Evolutionary conservation across 2,888 invertebrate species (phyloP).

Genomic region (Drosophila greeni): DNA sequence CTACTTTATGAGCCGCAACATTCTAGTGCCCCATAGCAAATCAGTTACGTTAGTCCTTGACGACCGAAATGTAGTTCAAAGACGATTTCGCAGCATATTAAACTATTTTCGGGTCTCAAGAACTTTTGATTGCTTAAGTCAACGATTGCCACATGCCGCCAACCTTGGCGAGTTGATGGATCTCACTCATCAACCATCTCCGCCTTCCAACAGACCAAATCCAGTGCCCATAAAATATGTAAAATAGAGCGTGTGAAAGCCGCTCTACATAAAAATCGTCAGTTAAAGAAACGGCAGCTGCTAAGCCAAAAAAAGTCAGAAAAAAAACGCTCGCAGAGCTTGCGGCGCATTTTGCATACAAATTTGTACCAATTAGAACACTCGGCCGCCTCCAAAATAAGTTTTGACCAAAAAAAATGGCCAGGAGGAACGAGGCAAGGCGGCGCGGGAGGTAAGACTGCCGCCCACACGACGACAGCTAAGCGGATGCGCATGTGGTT

Average conservation of each 20-base stretch:
- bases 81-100: background rate
- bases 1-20: too few relatives aligned
- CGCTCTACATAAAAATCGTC: constrained; percentile 42
- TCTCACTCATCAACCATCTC: constrained; percentile 31
- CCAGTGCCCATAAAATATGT: constrained; percentile 48
- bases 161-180: constrained; percentile 30
- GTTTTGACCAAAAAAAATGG: constrained; percentile 51
- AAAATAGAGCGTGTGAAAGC: constrained; percentile 71
- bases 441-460: constrained; percentile 7
- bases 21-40: background rate
- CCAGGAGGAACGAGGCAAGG: constrained; percentile 2
- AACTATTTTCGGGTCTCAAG: constrained; percentile 26
- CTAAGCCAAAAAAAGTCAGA: constrained; percentile 7
- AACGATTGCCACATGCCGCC: constrained; percentile 25
- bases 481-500: constrained; percentile 54
- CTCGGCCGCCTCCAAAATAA: constrained; percentile 39
- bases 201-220: constrained; percentile 32
- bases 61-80: constrained; percentile 1
- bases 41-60: background rate
- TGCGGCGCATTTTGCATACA: constrained; percentile 64
- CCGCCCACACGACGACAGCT: constrained; percentile 59
- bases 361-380: constrained; percentile 66
- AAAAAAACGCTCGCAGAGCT: constrained; percentile 41
- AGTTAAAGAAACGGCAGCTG: constrained; percentile 49
- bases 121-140: constrained; percentile 23